A percentile compares a stretch with the other conserved stretches of the same genome.
phyloP scores from a whole-genome alignment of 2,888 invertebrate species.

The Schrankia costaestrigalis region DNA sequence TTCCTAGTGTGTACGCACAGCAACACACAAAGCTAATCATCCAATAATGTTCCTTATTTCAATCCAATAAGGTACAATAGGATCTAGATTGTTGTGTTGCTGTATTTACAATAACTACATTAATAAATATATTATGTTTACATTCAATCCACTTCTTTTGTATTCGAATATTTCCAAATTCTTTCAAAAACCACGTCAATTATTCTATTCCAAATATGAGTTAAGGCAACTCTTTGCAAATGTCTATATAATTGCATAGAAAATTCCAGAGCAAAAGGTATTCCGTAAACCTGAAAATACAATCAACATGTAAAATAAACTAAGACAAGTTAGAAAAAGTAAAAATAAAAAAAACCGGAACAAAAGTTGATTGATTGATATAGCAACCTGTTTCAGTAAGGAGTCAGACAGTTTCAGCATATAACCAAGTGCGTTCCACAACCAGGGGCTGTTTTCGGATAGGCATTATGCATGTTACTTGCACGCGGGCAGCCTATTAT shows the following conservation, averaged over 20 bases:
- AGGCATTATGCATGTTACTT: too few species aligned
- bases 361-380: too few species aligned
- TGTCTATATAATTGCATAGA: constrained; percentile 54
- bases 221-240: constrained; percentile 21
- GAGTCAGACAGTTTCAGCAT: too few species aligned
- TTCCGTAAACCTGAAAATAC: constrained; percentile 53
- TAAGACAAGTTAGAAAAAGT: neutral
- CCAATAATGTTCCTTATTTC: too few species aligned
- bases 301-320: neutral
- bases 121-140: neutral
- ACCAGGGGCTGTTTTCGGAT: too few species aligned
- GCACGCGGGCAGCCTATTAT: too few species aligned
- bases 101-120: neutral
- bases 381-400: too few species aligned
- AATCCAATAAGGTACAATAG: too few species aligned
- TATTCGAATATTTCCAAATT: constrained; percentile 35
- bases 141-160: neutral
- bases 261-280: constrained; percentile 62
- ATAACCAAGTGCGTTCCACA: too few species aligned
- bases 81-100: neutral
- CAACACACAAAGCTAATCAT: too few species aligned
- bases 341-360: too few species aligned
- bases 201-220: constrained; percentile 52
- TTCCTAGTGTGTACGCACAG: too few species aligned
- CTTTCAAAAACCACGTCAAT: constrained; percentile 49